A percentile compares a stretch with the other conserved stretches of the same genome.
Conservation (phyloP, 2,888 invertebrate genomes). For the Patella ulyssiponensis region DNA sequence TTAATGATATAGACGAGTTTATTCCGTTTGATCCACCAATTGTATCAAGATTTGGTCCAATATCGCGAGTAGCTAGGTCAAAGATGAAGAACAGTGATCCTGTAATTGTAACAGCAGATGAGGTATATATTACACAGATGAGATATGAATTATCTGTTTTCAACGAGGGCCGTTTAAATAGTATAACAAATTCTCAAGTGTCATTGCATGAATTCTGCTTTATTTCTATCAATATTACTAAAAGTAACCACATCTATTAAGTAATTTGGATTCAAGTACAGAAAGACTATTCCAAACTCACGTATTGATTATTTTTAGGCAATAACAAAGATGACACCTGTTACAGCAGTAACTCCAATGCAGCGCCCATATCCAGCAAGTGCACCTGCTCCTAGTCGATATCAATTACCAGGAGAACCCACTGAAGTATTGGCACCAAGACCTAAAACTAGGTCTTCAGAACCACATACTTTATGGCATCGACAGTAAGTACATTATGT, state of each 20-base stretch:
- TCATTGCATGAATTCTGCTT: too few relatives aligned
- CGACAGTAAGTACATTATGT: slow-evolving; percentile 10
- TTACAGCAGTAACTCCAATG: slow-evolving; percentile 61
- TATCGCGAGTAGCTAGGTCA: slow-evolving; percentile 74
- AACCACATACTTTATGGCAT: slow-evolving; percentile 44
- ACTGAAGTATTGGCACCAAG: slow-evolving; percentile 30
- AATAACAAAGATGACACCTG: slow-evolving; percentile 50
- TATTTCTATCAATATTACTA: too few relatives aligned
- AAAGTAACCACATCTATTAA: too few relatives aligned
- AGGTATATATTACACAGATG: slow-evolving; percentile 41
- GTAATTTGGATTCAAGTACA: too few relatives aligned
- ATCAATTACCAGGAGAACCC: slow-evolving; percentile 30
- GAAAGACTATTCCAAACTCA: too few relatives aligned
- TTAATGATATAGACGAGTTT: slow-evolving; percentile 65
- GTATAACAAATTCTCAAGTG: too few relatives aligned
- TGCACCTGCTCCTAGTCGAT: slow-evolving; percentile 52
- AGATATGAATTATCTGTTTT: too few relatives aligned
- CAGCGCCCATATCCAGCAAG: slow-evolving; percentile 57
- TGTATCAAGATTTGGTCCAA: slow-evolving; percentile 81
- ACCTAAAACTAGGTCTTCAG: slow-evolving; percentile 29
- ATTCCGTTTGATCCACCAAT: slow-evolving; percentile 80
- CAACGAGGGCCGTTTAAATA: too few relatives aligned
- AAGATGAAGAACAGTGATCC: slow-evolving; percentile 48
- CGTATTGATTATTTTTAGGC: slow-evolving; percentile 15
- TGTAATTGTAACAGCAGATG: slow-evolving; percentile 62